Conservation (phyloP, 2,113 vertebrate genomes). For the Thymallus thymallus region DNA sequence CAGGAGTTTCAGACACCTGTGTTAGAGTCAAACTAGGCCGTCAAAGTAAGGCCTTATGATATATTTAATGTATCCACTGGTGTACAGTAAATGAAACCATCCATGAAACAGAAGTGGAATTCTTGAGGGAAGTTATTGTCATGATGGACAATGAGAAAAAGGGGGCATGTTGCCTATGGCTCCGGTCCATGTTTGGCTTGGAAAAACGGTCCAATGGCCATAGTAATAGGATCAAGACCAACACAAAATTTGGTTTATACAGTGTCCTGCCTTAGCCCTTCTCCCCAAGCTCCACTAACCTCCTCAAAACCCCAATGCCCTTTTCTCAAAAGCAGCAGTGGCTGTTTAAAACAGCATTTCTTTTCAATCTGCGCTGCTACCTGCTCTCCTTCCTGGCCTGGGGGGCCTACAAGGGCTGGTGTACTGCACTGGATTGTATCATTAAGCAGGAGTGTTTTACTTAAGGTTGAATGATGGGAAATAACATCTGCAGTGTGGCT, state of each 20-base stretch:
- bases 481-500: slow-evolving; percentile 44
- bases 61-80: not conserved
- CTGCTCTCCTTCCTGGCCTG: not conserved
- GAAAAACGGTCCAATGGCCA: not conserved
- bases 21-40: too few relatives aligned
- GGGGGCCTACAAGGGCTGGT: not conserved
- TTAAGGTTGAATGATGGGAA: slow-evolving; percentile 36
- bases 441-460: slow-evolving; percentile 48
- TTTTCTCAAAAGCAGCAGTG: not conserved
- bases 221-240: not conserved
- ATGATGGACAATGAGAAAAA: not conserved
- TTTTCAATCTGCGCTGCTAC: not conserved
- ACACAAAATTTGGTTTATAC: not conserved
- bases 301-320: not conserved
- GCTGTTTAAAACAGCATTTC: not conserved
- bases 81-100: not conserved
- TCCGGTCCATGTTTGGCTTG: not conserved
- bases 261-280: not conserved
- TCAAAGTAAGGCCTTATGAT: too few relatives aligned
- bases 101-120: not conserved
- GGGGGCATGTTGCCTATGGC: not conserved
- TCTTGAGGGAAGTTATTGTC: not conserved
- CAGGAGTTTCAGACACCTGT: too few relatives aligned
- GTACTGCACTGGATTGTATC: slow-evolving; percentile 33
- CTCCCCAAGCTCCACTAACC: not conserved